Conservation (phyloP, 35 echinoderm and acorn worm genomes). For the Ophiothrix spiculata region DNA sequence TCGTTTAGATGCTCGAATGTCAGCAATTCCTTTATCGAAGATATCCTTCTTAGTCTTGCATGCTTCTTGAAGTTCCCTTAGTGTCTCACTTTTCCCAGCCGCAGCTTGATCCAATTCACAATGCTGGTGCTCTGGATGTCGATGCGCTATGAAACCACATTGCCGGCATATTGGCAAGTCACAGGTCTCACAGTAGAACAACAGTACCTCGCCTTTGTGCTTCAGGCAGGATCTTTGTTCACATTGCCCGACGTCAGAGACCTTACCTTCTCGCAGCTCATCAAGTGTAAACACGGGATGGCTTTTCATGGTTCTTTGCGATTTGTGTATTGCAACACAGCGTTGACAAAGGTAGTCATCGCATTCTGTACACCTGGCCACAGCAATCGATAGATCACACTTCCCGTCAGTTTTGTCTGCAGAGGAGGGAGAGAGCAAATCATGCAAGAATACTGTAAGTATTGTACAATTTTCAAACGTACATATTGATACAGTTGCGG, state of each 20-base stretch:
- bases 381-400: too few relatives aligned
- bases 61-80: too few relatives aligned
- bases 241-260: not conserved
- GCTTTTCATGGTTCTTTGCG: not conserved
- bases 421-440: too few relatives aligned
- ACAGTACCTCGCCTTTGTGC: not conserved
- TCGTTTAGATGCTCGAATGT: too few relatives aligned
- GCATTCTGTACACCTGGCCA: not conserved
- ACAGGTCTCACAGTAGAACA: not conserved
- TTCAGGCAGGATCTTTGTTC: not conserved
- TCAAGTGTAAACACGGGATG: not conserved
- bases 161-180: not conserved
- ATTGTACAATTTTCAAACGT: too few relatives aligned
- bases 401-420: too few relatives aligned
- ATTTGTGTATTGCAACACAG: not conserved
- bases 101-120: not conserved
- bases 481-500: too few relatives aligned
- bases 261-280: not conserved
- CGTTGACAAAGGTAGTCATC: not conserved
- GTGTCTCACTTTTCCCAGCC: too few relatives aligned
- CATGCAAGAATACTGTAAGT: too few relatives aligned
- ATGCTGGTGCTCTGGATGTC: not conserved
- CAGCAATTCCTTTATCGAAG: too few relatives aligned
- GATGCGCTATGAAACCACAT: not conserved
- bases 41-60: too few relatives aligned